A percentile compares a stretch with the other conserved stretches of the same genome.
Conservation (phyloP, 2,113 vertebrate species). For the Pitta sordida region DNA sequence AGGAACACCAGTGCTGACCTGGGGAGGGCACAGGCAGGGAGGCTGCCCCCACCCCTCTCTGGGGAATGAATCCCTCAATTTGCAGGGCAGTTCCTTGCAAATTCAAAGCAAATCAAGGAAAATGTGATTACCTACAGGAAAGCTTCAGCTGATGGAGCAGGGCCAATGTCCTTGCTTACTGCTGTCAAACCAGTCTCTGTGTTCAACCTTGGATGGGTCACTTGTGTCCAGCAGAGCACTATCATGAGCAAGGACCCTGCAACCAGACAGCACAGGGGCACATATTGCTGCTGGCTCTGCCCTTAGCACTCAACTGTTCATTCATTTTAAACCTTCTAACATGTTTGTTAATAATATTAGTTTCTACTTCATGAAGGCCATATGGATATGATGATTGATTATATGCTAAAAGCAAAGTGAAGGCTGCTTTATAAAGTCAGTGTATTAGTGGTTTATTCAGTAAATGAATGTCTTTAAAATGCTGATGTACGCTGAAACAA, state of each 20-base stretch:
- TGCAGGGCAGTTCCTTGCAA: background rate
- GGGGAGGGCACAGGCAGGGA: background rate
- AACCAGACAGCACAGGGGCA: background rate
- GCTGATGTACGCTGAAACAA: background rate
- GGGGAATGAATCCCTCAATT: background rate
- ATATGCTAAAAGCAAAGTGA: background rate
- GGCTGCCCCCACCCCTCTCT: background rate
- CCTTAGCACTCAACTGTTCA: background rate
- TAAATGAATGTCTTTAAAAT: background rate
- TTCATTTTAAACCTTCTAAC: background rate
- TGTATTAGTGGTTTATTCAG: background rate
- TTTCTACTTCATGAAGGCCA: fast-evolving
- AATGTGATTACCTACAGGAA: background rate
- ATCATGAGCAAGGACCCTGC: background rate
- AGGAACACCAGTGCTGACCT: fast-evolving
- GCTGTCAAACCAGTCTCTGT: background rate
- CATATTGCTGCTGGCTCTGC: background rate
- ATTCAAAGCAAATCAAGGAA: background rate
- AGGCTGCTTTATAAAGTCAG: background rate
- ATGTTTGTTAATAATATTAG: background rate
- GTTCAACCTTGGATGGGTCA: background rate
- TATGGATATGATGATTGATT: background rate
- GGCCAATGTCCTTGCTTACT: background rate
- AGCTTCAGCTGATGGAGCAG: background rate
- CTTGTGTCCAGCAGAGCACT: background rate